Evolutionary conservation across 2,113 vertebrate species (phyloP).

Genomic region (Heliornis fulica): DNA sequence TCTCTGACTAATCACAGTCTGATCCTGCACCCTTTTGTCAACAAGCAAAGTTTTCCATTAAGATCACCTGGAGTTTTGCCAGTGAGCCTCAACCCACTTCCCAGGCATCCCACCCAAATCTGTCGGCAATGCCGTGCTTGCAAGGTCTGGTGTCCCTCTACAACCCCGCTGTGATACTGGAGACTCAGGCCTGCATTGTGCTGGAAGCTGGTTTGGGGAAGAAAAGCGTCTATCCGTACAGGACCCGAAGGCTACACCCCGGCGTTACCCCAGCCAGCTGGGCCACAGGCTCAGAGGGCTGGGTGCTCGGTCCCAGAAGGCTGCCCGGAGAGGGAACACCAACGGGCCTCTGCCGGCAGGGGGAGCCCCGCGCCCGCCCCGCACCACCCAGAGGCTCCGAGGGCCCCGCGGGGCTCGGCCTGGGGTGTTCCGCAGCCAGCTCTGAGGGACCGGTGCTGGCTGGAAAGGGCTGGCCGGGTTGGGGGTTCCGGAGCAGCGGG

Average conservation of each 20-base stretch:
- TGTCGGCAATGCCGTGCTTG: background rate
- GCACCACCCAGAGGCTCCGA: too few species aligned
- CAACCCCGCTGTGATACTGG: too few species aligned
- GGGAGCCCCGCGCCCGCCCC: background rate
- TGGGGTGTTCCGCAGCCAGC: too few species aligned
- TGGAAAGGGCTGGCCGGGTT: background rate
- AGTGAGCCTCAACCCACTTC: background rate
- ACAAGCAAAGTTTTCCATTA: background rate
- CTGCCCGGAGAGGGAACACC: rapidly evolving
- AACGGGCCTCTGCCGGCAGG: background rate
- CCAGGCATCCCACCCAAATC: background rate
- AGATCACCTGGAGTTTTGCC: background rate
- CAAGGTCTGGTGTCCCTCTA: background rate
- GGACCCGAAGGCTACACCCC: background rate
- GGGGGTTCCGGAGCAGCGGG: background rate
- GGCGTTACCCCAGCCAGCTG: background rate
- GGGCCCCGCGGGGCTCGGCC: too few species aligned
- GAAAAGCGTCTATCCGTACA: background rate
- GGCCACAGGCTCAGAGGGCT: too few species aligned
- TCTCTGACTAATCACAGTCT: background rate
- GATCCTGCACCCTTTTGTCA: background rate
- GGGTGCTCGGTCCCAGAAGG: background rate
- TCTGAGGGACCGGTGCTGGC: background rate
- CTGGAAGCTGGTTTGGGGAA: background rate
- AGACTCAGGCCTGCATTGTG: background rate